Base-by-base conservation (phyloP, 2,797 vertebrate genomes). In the Sebastes diaconus region DNA sequence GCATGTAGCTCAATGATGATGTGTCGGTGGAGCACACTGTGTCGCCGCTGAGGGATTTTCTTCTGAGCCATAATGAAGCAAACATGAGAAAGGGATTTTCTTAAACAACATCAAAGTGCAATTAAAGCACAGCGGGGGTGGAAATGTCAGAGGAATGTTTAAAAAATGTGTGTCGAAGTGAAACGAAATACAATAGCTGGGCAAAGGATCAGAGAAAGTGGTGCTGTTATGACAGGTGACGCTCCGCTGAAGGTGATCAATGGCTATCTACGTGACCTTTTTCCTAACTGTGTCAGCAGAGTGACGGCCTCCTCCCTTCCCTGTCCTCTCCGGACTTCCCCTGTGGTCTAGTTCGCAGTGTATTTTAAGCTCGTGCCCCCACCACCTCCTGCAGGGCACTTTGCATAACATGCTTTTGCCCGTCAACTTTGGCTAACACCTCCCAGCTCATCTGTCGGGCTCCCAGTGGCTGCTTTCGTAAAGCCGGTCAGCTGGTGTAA, bases 341-440 rank as follows among this genome's bases (percentile, higher is more conserved):
- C 65, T 76, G 32, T 36, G 64, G 78, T 77, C 66, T 66, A 36
- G 24, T 86, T 85, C 60, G 34, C 16, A 5, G 63, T 76, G 66
- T 89, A 89, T 90, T 88, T 87, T 77, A 79, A 87, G 77, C 81
- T 67, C 9, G 13, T 66, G 75, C 68, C 11, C 7, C 8, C 11
- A 36, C 52, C 77, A 24, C 59, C 77, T 60, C 68, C 79, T 61
- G 22, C 64, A 6, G 59, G 46, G 36, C n/a, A 8, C 75, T 69
- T 92, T 90, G 92, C 70, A 66, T 87, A 93, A 93, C 77, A n/a
- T 30, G 58, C 71, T 72, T 87, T 59, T 76, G 65, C 85, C 77
- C 61, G 27, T 85, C 82, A 72, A 78, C 77, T 82, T 39, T 73
- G 60, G 36, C 71, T 68, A 84, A 83, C 77, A 69, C 75, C 75